Evolutionary conservation across 2,113 vertebrate species (phyloP).

Genomic region (Lates calcarifer): DNA sequence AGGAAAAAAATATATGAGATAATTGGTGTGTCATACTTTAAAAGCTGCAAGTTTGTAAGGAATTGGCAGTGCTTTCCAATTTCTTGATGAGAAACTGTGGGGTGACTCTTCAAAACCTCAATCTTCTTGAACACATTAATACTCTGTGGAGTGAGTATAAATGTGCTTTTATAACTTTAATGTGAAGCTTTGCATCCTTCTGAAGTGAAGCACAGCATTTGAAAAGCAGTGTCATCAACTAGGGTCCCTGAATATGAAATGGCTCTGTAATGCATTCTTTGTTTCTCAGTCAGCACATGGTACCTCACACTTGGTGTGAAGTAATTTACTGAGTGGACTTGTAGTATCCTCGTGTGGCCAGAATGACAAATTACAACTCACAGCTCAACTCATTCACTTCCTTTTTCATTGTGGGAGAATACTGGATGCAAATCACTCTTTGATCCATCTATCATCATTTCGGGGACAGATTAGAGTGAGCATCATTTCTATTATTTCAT

Average conservation of each 20-base stretch:
- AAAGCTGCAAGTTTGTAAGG: slow-evolving; percentile 36
- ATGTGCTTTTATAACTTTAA: neutral
- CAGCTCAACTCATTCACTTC: neutral
- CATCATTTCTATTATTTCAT: neutral
- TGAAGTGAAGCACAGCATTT: neutral
- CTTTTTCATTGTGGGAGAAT: neutral
- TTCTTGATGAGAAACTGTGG: slow-evolving; percentile 20
- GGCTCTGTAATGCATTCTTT: neutral
- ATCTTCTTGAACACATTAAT: slow-evolving; percentile 31
- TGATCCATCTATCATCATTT: neutral
- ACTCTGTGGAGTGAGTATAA: neutral
- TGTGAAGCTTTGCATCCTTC: neutral
- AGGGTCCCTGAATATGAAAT: neutral
- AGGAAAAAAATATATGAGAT: slow-evolving; percentile 38
- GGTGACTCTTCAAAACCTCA: slow-evolving; percentile 17
- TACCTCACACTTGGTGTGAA: neutral
- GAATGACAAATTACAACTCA: slow-evolving; percentile 57
- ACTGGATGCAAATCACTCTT: neutral
- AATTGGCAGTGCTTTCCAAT: slow-evolving; percentile 16
- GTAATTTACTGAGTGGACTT: slow-evolving; percentile 40
- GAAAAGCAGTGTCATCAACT: neutral
- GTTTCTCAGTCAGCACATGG: slow-evolving; percentile 6
- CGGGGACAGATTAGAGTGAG: neutral
- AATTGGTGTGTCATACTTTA: slow-evolving; percentile 28
- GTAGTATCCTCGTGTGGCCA: slow-evolving; percentile 71